These are phyloP conservation scores for Leptinotarsa defecta DNA, from an alignment of 1,140 invertebrate species.

Conservation along the genomic window DNA sequence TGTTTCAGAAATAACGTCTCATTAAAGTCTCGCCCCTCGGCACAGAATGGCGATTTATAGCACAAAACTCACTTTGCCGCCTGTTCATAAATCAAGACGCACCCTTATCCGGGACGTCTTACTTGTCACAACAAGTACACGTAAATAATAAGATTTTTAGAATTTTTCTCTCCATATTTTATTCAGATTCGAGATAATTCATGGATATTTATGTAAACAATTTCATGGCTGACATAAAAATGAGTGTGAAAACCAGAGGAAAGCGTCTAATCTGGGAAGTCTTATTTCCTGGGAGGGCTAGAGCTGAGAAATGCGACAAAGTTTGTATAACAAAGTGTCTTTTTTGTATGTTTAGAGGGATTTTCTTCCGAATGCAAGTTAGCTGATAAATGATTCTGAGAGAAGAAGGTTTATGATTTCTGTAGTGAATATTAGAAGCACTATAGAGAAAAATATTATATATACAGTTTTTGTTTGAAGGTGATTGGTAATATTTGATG, in stretches of 20 bases:
- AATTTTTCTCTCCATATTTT: slow-evolving; percentile 34
- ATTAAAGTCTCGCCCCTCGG: slow-evolving; percentile 45
- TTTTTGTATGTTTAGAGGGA: too few species aligned
- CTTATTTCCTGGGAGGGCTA: slow-evolving; percentile 4
- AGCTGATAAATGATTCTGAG: too few species aligned
- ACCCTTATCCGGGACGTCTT: slow-evolving; percentile 27
- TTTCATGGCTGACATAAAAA: slow-evolving; percentile 24
- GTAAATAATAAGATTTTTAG: slow-evolving; percentile 45
- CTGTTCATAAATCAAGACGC: slow-evolving; percentile 47
- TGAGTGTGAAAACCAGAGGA: slow-evolving; percentile 13
- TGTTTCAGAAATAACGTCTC: slow-evolving; percentile 52
- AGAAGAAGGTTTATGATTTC: too few species aligned
- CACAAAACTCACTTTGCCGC: slow-evolving; percentile 45
- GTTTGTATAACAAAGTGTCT: slow-evolving; percentile 4
- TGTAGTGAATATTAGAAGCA: too few species aligned
- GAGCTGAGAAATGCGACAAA: neutral
- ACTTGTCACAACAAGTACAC: slow-evolving; percentile 45
- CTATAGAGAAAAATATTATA: too few species aligned
- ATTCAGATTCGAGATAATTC: slow-evolving; percentile 38
- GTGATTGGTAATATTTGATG: too few species aligned
- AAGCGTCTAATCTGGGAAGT: neutral
- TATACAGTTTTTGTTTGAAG: too few species aligned
- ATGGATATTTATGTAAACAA: slow-evolving; percentile 31
- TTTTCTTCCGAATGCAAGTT: too few species aligned
- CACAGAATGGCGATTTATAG: slow-evolving; percentile 46